phyloP scores from a whole-genome alignment of 2,888 invertebrate genomes.

The Stramonita haemastoma region DNA sequence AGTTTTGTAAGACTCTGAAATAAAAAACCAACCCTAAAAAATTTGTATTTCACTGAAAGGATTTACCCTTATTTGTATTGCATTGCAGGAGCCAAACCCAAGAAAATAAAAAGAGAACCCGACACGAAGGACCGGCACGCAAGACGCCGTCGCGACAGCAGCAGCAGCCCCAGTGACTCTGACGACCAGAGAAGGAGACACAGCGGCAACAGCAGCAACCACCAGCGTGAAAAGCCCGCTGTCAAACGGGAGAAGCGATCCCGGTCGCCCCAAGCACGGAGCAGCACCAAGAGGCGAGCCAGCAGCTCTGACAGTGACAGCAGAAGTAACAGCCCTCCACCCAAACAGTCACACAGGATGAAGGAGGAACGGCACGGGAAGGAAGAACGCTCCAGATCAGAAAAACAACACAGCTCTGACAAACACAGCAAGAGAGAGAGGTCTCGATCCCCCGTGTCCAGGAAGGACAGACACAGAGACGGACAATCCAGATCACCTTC shows the following conservation, averaged over 20 bases:
- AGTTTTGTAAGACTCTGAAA: too few species aligned
- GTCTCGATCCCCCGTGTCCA: background rate
- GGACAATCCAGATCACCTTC: background rate
- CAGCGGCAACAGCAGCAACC: too few species aligned
- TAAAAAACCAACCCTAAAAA: too few species aligned
- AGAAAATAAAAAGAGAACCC: conserved; percentile 10
- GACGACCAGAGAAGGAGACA: background rate
- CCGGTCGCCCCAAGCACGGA: background rate
- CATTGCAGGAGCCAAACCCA: conserved; percentile 30
- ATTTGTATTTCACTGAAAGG: too few species aligned
- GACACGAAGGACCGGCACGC: background rate
- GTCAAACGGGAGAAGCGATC: conserved; percentile 18
- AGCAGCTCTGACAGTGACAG: background rate
- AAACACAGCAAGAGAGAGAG: conserved; percentile 12
- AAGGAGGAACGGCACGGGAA: background rate
- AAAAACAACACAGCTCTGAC: conserved; percentile 11
- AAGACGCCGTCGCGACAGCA: background rate
- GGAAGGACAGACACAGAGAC: background rate
- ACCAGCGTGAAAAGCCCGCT: too few species aligned
- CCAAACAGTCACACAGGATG: background rate
- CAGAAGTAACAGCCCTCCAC: too few species aligned
- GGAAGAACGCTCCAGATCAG: background rate
- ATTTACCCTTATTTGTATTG: background rate
- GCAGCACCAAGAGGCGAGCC: background rate
- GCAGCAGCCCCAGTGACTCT: background rate